Evolutionary conservation across 2,888 invertebrate species (phyloP).

Genomic region (Pherbina coryleti): DNA sequence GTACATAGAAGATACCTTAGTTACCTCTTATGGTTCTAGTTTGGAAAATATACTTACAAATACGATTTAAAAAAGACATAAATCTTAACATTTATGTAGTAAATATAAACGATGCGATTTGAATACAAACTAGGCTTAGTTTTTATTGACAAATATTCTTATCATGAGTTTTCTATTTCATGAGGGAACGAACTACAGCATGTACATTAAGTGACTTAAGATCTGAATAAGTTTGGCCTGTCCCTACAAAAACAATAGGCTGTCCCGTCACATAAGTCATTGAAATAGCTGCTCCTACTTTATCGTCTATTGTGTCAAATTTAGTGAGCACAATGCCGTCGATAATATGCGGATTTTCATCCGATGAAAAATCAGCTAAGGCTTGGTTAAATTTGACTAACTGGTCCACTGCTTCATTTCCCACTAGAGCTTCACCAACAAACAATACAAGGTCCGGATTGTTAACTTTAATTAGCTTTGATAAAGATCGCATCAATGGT

Average conservation of each 20-base stretch:
- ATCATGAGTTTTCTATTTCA: constrained; percentile 79
- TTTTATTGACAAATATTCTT: neutral
- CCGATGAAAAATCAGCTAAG: constrained; percentile 89
- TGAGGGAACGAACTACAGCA: constrained; percentile 94
- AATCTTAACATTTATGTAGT: no score
- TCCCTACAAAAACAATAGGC: constrained; percentile 94
- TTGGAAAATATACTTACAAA: no score
- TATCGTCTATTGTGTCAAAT: constrained; percentile 99
- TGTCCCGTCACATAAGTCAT: constrained; percentile 99
- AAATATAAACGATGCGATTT: no score
- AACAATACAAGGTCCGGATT: constrained; percentile 98
- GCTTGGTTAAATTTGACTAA: constrained; percentile 99
- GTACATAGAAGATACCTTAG: no score
- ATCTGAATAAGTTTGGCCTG: constrained; percentile 99
- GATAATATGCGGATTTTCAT: constrained; percentile 88
- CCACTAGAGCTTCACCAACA: constrained; percentile 99
- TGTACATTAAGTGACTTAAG: constrained; percentile 95
- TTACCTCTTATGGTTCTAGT: no score
- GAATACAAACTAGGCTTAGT: no score
- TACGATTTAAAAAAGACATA: no score
- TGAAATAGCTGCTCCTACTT: constrained; percentile 98
- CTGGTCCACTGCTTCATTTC: constrained; percentile 99
- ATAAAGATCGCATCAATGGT: constrained; percentile 96
- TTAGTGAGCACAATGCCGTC: constrained; percentile 99
- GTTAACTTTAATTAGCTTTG: constrained; percentile 97